phyloP scores from a whole-genome alignment of 2,113 vertebrate genomes.

The Otolemur garnettii region DNA sequence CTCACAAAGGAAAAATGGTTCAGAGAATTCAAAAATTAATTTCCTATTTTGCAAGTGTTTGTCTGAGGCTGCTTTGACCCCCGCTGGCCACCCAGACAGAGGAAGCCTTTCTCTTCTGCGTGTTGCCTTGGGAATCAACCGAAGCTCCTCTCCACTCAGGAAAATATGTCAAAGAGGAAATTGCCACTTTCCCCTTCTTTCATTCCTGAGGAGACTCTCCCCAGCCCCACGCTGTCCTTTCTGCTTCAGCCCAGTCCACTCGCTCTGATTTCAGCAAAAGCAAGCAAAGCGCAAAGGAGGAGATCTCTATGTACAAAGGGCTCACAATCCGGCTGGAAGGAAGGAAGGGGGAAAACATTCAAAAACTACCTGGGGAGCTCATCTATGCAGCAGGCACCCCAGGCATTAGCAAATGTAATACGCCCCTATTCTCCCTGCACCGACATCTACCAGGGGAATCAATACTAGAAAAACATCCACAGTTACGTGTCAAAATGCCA shows the following conservation, averaged over 20 bases:
- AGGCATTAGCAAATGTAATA: neutral
- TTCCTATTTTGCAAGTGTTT: neutral
- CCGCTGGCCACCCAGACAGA: neutral
- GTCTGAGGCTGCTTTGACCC: neutral
- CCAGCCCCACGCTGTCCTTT: neutral
- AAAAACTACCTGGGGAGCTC: neutral
- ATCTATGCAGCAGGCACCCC: neutral
- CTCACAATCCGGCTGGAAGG: neutral
- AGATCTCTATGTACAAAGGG: neutral
- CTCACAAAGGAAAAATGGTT: neutral
- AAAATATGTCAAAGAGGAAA: neutral
- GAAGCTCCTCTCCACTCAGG: neutral
- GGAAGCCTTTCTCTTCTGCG: neutral
- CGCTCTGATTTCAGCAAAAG: neutral
- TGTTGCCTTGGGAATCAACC: neutral
- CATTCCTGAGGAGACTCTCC: neutral
- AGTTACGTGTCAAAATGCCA: neutral
- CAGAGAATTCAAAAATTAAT: neutral
- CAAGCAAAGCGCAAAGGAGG: neutral
- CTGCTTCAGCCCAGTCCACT: neutral
- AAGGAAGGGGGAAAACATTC: neutral
- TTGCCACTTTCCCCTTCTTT: rapidly evolving
- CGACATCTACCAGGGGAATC: neutral
- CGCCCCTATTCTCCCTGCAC: neutral
- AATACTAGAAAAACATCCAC: neutral